Conservation (phyloP, 2,888 invertebrate species). For the Cephus runcator region DNA sequence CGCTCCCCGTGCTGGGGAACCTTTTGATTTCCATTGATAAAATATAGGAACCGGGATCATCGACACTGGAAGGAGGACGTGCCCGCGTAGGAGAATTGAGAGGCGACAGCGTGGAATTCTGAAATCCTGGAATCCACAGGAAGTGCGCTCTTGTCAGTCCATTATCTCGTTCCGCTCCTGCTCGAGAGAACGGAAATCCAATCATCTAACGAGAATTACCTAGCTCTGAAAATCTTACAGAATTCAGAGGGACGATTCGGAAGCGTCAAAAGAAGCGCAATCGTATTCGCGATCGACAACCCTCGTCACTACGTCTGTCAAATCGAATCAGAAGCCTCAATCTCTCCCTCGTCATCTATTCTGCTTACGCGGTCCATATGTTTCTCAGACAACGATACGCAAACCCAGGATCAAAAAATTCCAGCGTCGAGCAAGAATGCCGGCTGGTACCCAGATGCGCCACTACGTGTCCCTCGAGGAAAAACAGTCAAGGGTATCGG, state of each 20-base stretch:
- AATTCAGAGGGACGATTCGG: neutral
- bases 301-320: neutral
- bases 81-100: neutral
- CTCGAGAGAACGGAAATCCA: neutral
- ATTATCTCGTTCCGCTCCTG: neutral
- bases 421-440: neutral
- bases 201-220: neutral
- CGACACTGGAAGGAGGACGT: neutral
- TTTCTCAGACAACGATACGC: neutral
- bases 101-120: constrained; percentile 25
- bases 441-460: neutral
- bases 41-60: neutral
- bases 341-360: neutral
- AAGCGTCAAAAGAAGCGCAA: neutral
- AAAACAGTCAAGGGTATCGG: neutral
- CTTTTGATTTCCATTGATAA: neutral
- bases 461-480: neutral
- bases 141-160: neutral
- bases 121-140: constrained; percentile 21
- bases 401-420: neutral
- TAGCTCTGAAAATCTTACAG: neutral
- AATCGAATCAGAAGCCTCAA: neutral
- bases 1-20: neutral
- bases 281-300: neutral
- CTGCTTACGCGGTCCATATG: neutral